Percentiles rank a stretch among this genome's conserved stretches.
Evolutionary conservation across 2,888 invertebrate genomes (phyloP).

Genomic region (Plebejus melissa): DNA sequence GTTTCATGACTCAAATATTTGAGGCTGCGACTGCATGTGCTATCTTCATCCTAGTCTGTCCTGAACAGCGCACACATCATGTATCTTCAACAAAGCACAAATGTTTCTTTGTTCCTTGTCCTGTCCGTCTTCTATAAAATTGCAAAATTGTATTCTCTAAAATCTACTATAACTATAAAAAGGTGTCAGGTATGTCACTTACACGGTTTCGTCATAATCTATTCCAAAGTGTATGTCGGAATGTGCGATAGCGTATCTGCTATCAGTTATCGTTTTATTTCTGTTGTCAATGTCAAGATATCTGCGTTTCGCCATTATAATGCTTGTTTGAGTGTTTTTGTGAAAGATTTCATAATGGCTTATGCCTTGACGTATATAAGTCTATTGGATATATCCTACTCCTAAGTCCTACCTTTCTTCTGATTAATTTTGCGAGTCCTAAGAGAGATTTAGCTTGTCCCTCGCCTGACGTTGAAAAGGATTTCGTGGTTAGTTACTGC

Average conservation of each 20-base stretch:
- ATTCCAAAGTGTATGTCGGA: not conserved
- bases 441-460: too few species aligned
- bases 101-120: too few species aligned
- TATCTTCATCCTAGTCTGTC: too few species aligned
- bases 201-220: not conserved
- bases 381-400: too few species aligned
- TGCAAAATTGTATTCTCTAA: not conserved
- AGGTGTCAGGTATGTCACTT: not conserved
- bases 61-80: too few species aligned
- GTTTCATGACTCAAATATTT: too few species aligned
- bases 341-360: not conserved
- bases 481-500: too few species aligned
- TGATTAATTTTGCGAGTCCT: too few species aligned
- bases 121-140: not conserved
- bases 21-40: too few species aligned
- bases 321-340: not conserved
- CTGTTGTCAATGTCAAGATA: conserved; percentile 9
- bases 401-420: too few species aligned
- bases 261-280: conserved; percentile 1
- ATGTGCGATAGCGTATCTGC: not conserved
- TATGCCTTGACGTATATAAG: not conserved
- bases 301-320: not conserved
- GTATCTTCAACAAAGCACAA: too few species aligned
- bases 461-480: too few species aligned
- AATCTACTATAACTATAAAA: not conserved